These are phyloP conservation scores for Coronaproctus castanopsis DNA, from an alignment of 2,888 invertebrate genomes.

Conservation along the genomic window DNA sequence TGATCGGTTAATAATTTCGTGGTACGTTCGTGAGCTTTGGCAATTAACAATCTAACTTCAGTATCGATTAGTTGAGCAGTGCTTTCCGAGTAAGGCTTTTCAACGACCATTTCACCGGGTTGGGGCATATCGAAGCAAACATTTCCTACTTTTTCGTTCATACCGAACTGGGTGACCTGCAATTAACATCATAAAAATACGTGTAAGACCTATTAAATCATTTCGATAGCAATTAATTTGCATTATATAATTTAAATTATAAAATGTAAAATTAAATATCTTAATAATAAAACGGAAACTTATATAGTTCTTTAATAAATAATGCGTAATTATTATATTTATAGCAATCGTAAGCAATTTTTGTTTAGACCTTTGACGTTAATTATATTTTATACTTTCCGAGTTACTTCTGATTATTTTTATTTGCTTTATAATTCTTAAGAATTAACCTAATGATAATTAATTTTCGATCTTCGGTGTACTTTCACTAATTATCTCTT, in stretches of 20 bases:
- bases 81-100: slow-evolving; percentile 94
- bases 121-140: slow-evolving; percentile 89
- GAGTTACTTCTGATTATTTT: too few relatives aligned
- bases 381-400: too few relatives aligned
- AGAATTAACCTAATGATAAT: too few relatives aligned
- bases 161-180: slow-evolving; percentile 82
- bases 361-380: too few relatives aligned
- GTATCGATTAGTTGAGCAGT: slow-evolving; percentile 89
- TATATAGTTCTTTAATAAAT: too few relatives aligned
- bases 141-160: slow-evolving; percentile 93
- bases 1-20: slow-evolving; percentile 53
- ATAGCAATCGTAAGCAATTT: too few relatives aligned
- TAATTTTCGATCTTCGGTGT: too few relatives aligned
- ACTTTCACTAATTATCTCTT: too few relatives aligned
- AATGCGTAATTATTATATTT: too few relatives aligned
- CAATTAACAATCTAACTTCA: slow-evolving; percentile 66
- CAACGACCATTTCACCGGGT: slow-evolving; percentile 75
- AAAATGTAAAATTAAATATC: too few relatives aligned
- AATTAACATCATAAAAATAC: background rate
- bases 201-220: background rate
- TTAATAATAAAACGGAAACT: too few relatives aligned
- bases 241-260: background rate
- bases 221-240: background rate
- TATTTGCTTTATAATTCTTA: too few relatives aligned
- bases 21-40: slow-evolving; percentile 60